Percentiles rank a stretch among this genome's conserved stretches.
phyloP scores from a whole-genome alignment of 2,113 vertebrate species.

The Cranoglanis bouderius region DNA sequence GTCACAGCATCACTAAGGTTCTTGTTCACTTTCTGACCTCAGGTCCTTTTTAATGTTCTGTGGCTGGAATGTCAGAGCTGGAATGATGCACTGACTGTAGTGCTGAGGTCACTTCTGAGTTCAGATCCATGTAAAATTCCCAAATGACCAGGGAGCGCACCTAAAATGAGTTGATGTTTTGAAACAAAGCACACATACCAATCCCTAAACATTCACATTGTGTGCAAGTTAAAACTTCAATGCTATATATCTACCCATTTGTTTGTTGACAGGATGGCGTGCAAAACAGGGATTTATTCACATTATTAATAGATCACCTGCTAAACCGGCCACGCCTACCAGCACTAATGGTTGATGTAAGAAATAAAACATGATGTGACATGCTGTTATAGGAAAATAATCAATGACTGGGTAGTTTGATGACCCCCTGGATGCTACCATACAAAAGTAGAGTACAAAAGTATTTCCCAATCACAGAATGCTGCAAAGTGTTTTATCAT shows the following conservation, averaged over 20 bases:
- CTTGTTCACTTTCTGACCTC: background rate
- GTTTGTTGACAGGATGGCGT: background rate
- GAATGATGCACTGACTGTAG: background rate
- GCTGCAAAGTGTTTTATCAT: background rate
- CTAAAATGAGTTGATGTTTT: background rate
- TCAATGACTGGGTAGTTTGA: background rate
- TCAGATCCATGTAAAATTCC: background rate
- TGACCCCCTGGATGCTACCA: background rate
- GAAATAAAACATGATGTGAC: background rate
- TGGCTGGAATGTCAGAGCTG: background rate
- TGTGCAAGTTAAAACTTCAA: background rate
- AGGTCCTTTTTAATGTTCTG: background rate
- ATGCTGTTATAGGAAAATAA: background rate
- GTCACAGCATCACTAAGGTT: background rate
- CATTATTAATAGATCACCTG: background rate
- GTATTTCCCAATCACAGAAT: background rate
- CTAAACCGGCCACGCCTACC: background rate
- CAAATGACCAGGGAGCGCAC: background rate
- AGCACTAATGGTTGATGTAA: background rate
- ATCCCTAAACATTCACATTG: background rate
- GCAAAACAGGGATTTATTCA: background rate
- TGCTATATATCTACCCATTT: background rate
- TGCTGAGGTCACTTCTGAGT: background rate
- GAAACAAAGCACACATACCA: background rate
- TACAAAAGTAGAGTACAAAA: background rate